phyloP scores from a whole-genome alignment of 1,140 invertebrate species.

The Panagrolaimus sp. region DNA sequence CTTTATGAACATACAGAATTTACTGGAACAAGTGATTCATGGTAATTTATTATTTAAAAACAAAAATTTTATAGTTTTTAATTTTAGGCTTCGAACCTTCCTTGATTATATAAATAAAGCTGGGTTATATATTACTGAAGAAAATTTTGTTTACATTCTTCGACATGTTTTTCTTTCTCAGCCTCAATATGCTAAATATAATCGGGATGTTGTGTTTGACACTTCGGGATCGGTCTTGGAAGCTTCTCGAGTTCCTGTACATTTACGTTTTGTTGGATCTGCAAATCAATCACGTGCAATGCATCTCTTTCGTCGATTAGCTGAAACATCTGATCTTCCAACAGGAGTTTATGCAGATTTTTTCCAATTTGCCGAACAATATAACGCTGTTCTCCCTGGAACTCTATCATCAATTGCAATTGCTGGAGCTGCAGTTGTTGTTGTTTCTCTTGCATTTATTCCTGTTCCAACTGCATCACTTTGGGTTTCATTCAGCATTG shows the following conservation, averaged over 20 bases:
- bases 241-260: conserved; percentile 49
- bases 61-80: conserved; percentile 65
- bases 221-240: conserved; percentile 31
- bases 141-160: conserved; percentile 52
- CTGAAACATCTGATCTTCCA: conserved; percentile 74
- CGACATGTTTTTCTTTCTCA: conserved; percentile 48
- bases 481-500: conserved; percentile 89
- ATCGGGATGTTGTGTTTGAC: conserved; percentile 45
- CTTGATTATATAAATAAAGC: conserved; percentile 72
- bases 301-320: conserved; percentile 62
- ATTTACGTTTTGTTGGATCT: conserved; percentile 52
- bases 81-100: conserved; percentile 81
- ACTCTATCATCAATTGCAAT: conserved; percentile 86
- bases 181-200: conserved; percentile 52
- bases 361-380: conserved; percentile 68
- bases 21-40: conserved; percentile 71
- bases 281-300: conserved; percentile 54
- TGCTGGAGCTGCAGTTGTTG: conserved; percentile 85
- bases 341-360: conserved; percentile 89
- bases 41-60: conserved; percentile 75
- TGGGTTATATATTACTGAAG: conserved; percentile 66
- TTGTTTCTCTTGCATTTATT: conserved; percentile 88
- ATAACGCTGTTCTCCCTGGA: conserved; percentile 55
- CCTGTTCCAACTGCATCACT: conserved; percentile 83
- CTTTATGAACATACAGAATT: conserved; percentile 57